These are phyloP conservation scores for Heloderma charlesbogerti DNA, from an alignment of 2,113 vertebrate genomes.

Conservation along the genomic window DNA sequence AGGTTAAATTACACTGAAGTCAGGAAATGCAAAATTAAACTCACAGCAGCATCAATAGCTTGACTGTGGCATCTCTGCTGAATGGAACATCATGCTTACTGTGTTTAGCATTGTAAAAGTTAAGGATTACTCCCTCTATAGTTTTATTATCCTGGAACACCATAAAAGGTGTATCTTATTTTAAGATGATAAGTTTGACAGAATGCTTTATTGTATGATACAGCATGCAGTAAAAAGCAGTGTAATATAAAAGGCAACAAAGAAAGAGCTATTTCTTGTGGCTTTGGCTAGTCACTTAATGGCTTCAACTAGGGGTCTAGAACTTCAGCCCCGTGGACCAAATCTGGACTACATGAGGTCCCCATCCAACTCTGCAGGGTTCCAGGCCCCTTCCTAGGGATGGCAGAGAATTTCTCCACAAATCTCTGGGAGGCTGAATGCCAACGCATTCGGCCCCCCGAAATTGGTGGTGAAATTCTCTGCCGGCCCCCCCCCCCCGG, in stretches of 20 bases:
- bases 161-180: neutral
- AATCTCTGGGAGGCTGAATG: too few relatives aligned
- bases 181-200: conserved; percentile 14
- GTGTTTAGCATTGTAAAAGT: conserved; percentile 20
- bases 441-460: too few relatives aligned
- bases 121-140: conserved; percentile 27
- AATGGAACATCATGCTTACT: conserved; percentile 15
- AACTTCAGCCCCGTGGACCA: too few relatives aligned
- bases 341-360: too few relatives aligned
- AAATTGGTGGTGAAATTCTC: too few relatives aligned
- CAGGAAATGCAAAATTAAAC: conserved; percentile 32
- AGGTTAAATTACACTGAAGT: conserved; percentile 34
- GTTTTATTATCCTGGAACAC: neutral
- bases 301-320: neutral
- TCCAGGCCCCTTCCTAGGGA: too few relatives aligned
- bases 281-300: neutral
- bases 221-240: neutral
- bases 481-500: too few relatives aligned
- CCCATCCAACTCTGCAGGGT: too few relatives aligned
- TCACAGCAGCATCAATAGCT: neutral
- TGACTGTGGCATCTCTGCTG: neutral
- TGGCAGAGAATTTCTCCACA: too few relatives aligned
- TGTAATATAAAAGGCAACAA: neutral
- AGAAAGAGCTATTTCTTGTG: neutral
- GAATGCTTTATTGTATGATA: neutral